Base-by-base conservation (phyloP, 2,797 vertebrate genomes). In the Myotis daubentonii region DNA sequence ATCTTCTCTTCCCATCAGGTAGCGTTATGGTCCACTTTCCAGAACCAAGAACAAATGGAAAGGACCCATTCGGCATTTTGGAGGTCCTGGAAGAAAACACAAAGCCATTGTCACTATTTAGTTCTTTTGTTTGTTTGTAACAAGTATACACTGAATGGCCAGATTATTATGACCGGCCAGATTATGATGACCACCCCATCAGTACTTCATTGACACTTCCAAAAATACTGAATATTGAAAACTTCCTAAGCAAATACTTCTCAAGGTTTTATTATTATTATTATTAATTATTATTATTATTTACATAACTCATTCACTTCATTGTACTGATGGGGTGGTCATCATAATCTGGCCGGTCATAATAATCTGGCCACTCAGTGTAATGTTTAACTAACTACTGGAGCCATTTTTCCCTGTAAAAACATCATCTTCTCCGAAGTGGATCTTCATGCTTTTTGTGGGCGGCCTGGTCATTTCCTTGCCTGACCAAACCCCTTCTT, bases 311-410 rank as follows among this genome's bases (percentile, higher is more conserved):
- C 10, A 44, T 44, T 44, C 44, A 44, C 44, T 44, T 44, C 44
- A 44, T 44, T 44, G 44, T 44, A 44, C 44, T 44, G 44, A 44
- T 44, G 44, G 44, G 44, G 44, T 44, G 44, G 44, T 44, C 44
- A 44, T 11, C 11, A 44, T 44, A 44, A 44, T 44, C 44, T 44
- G 44, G 44, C 44, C 44, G 44, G 44, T 44, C 44, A 44, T 11
- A 44, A 44, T 44, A 44, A 44, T 44, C 44, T 44, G 44, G 44
- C 44, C 44, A 44, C 44, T 44, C 44, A 44, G 10, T 44, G 44
- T 44, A 71, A 87, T 93, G 57, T 93, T 85, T 83, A 74, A 80
- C 57, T 75, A 72, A 82, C 57, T 72, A 55, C 72, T 41, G 62
- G 49, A 93, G 33, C 22, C 76, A 22, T 49, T 62, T 87, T 81